Conservation (phyloP, 2,888 invertebrate genomes). For the Selenia dentaria region DNA sequence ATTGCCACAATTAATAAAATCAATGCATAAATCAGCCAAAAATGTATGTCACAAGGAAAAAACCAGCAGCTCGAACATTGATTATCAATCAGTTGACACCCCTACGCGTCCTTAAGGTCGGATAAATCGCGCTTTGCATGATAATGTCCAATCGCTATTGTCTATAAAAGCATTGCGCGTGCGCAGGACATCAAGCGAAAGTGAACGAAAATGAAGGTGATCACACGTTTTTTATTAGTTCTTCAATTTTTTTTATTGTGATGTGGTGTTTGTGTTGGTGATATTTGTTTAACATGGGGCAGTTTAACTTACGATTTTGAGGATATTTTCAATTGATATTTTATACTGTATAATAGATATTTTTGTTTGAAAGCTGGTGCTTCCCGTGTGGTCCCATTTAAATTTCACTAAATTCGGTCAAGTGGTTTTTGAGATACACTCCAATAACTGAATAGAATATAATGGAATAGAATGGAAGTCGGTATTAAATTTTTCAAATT, state of each 20-base stretch:
- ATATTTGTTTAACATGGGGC: conserved; percentile 1
- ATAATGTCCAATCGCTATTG: conserved; percentile 60
- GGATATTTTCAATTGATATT: too few species aligned
- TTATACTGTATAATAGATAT: too few species aligned
- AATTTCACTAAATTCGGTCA: too few species aligned
- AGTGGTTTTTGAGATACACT: too few species aligned
- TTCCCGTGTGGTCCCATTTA: too few species aligned
- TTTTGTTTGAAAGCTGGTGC: too few species aligned
- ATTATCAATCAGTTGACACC: conserved; percentile 22
- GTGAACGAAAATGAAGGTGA: conserved; percentile 81
- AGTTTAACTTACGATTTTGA: neutral
- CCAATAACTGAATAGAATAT: too few species aligned
- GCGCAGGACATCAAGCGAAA: conserved; percentile 60
- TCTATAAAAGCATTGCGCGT: conserved; percentile 71
- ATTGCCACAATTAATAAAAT: too few species aligned
- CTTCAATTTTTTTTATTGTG: conserved; percentile 32
- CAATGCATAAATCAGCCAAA: too few species aligned
- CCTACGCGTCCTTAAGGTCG: conserved; percentile 59
- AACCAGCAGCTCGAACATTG: neutral
- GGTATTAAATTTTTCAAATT: too few species aligned
- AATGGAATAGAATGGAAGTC: too few species aligned
- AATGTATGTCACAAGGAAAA: neutral
- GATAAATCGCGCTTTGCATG: conserved; percentile 59
- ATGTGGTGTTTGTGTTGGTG: conserved; percentile 31
- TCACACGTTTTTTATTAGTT: conserved; percentile 55